Evolutionary conservation across 2,113 vertebrate genomes (phyloP), one percentile per base, ranked within the genome.

Genomic region (Poecilia latipinna): DNA sequence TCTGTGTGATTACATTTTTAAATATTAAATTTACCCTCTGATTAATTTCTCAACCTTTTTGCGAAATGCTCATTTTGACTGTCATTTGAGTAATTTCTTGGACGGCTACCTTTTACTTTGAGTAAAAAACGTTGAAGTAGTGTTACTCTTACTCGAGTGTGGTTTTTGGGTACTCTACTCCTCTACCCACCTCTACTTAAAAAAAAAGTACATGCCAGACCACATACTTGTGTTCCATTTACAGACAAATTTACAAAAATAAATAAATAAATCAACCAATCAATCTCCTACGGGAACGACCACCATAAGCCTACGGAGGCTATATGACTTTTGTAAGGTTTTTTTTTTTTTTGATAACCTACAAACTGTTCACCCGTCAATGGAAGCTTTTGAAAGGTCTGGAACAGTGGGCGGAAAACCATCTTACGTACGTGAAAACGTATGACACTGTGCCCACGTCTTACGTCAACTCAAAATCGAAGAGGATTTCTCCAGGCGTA

Each of bases 391-490:
- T 70, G 51, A 57, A n/a, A 57, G 74, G 37, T n/a, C 32, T 28
- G 13, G 66, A 39, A 54, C 70, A 37, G 74, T 80, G 85, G 80
- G 29, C 77, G 79, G 44, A 74, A 76, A 39, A 70, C 48, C 61
- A 70, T 63, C 6, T 57, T 64, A 75, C 88, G 84, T 89, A 6
- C 64, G 75, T 79, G 31, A 60, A 35, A 33, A 85, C 91, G 91
- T 85, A 62, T 85, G 85, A 91, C 91, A 92, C 83, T 8, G 12
- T 22, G 57, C 64, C 15, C 10, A 89, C 91, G 89, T 91, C 88
- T 80, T 89, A 91, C 94, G 92, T 93, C 88, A 91, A 90, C 86
- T 92, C 89, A 86, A 91, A 92, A 91, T 86, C 90, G 89, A 91
- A 93, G 92, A 92, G 84, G 88, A 89, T 91, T 88, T 94, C 88